Evolutionary conservation across 2,113 vertebrate genomes (phyloP), one percentile per base, ranked within the genome.

Genomic region (Phocoena sinus): DNA sequence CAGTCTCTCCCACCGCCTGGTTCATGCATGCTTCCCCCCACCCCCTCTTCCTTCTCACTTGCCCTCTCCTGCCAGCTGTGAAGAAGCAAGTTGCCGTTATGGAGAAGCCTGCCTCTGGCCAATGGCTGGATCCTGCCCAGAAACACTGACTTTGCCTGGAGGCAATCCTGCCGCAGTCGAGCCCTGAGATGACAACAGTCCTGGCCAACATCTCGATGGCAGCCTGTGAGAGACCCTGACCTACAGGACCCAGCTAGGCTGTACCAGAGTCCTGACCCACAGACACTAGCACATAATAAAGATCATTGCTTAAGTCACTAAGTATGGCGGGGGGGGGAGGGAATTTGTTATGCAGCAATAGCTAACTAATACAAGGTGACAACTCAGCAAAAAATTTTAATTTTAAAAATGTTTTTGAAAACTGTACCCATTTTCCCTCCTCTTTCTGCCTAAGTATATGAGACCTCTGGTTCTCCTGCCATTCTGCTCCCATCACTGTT

Each of bases 221-320:
- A 31, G 73, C 62, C 73, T 5, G 71, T 0, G 36, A 5, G 41
- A 21, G 26, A 15, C 50, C 7, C 70, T 18, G 91, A n/a, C 6
- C 47, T 36, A 8, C 4, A 14, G 10, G 28, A 1, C 71, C 38
- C 33, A 0, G 84, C 13, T 1, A 4, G 41, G 56, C 76, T 5
- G 9, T 18, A 10, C 23, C 20, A 8, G 44, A 4, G 6, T 17
- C 79, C 68, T 10, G 36, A 31, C 47, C 28, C 31, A 3, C 41
- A 5, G 56, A 41, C 1, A 0, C n/a, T 0, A 0, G 21, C 53
- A 6, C 0, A 58, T 31, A 5, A 25, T 6, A 14, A 21, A 56
- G 13, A 9, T 6, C 20, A 5, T 0, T 2, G 6, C 15, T 12
- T 15, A 7, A 20, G 9, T 11, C 53, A 8, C 8, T 4, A 6